phyloP scores from a whole-genome alignment of 2,797 vertebrate genomes.

The Antennarius maculatus region DNA sequence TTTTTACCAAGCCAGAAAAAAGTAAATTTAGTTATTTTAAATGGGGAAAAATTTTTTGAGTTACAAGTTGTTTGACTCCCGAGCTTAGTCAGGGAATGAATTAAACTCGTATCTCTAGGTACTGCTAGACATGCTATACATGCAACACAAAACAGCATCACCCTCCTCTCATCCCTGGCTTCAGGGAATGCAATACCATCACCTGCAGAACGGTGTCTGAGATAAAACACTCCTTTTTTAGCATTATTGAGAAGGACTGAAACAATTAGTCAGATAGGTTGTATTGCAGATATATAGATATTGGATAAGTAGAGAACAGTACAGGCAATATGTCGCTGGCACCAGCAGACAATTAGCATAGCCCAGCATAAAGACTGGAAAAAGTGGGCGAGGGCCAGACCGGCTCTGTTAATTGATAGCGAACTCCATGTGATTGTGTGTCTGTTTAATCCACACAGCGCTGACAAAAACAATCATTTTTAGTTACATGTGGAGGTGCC shows the following conservation, averaged over 20 bases:
- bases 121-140: too few species aligned
- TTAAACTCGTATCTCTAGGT: too few species aligned
- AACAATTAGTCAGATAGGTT: not conserved
- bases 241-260: not conserved
- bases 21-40: too few species aligned
- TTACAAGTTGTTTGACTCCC: too few species aligned
- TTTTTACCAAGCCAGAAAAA: too few species aligned
- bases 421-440: too few species aligned
- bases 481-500: too few species aligned
- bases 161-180: not conserved
- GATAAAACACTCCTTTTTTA: not conserved
- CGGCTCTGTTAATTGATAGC: too few species aligned
- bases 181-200: conserved; percentile 4
- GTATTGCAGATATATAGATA: not conserved
- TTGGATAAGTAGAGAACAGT: not conserved
- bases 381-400: not conserved
- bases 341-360: not conserved
- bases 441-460: too few species aligned
- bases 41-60: too few species aligned
- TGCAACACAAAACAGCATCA: not conserved
- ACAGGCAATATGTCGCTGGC: not conserved
- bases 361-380: not conserved
- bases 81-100: too few species aligned
- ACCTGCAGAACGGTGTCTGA: not conserved
- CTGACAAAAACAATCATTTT: too few species aligned